Percentiles rank a stretch among this genome's conserved stretches.
Evolutionary conservation across 2,797 vertebrate genomes (phyloP).

Genomic region (Dryobates pubescens): DNA sequence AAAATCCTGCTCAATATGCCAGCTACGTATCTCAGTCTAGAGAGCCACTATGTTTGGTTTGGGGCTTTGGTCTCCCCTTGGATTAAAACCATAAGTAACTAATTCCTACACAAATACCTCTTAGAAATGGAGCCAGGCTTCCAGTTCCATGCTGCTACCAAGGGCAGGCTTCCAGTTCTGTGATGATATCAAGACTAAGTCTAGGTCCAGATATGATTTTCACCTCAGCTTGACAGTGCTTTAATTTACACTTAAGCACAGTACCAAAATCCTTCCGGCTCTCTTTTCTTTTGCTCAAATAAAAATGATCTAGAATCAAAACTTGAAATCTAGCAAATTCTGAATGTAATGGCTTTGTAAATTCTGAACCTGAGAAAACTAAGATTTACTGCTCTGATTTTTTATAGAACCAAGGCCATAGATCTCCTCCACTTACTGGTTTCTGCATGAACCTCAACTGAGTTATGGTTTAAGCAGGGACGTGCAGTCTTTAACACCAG

Average conservation of each 20-base stretch:
- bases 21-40: not conserved
- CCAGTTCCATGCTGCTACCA: not conserved
- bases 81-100: not conserved
- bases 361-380: constrained; percentile 19
- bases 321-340: constrained; percentile 40
- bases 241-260: not conserved
- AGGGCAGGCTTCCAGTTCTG: not conserved
- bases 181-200: rapidly evolving
- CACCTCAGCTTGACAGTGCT: not conserved
- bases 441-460: constrained; percentile 49
- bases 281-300: not conserved
- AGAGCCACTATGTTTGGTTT: rapidly evolving
- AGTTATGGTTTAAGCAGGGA: constrained; percentile 39
- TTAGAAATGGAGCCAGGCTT: not conserved
- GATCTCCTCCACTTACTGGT: constrained; percentile 60
- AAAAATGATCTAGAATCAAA: constrained; percentile 22
- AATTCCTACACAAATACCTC: not conserved
- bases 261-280: not conserved
- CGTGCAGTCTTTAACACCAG: constrained; percentile 38
- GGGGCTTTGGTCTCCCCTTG: not conserved
- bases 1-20: not conserved
- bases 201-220: not conserved
- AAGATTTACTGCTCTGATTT: constrained; percentile 37
- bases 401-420: constrained; percentile 41
- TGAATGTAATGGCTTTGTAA: constrained; percentile 23